Evolutionary conservation across 2,113 vertebrate genomes (phyloP).

Genomic region (Callochromis pleurospilus): DNA sequence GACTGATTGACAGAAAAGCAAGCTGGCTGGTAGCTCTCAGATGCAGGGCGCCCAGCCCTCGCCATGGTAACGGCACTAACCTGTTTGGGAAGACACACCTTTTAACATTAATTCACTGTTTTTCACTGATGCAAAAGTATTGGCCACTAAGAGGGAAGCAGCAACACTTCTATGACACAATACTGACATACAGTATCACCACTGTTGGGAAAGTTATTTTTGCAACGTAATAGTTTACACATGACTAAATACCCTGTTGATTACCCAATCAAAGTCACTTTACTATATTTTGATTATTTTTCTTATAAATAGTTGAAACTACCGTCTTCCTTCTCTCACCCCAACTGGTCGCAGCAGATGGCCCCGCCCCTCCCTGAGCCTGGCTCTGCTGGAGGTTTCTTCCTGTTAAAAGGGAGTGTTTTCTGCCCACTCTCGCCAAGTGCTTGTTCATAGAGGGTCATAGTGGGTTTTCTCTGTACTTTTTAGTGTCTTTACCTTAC

Average conservation of each 20-base stretch:
- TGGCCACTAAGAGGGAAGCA: neutral
- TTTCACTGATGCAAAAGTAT: neutral
- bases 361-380: fast-evolving
- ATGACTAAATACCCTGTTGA: neutral
- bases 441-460: neutral
- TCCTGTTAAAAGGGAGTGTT: neutral
- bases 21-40: slow-evolving; percentile 36
- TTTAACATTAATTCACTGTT: neutral
- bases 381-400: fast-evolving
- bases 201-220: neutral
- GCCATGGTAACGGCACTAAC: slow-evolving; percentile 40
- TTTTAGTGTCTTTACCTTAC: neutral
- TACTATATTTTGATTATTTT: neutral
- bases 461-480: neutral
- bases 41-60: slow-evolving; percentile 19
- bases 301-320: neutral
- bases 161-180: neutral
- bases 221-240: neutral
- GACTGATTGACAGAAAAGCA: slow-evolving; percentile 6
- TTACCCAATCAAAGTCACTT: neutral
- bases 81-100: neutral
- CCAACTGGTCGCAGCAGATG: no score
- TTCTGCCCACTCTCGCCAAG: fast-evolving
- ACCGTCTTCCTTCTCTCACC: no score
- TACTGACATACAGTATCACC: neutral